Evolutionary conservation across 2,797 vertebrate genomes (phyloP).

Genomic region (Bothrops alternatus): DNA sequence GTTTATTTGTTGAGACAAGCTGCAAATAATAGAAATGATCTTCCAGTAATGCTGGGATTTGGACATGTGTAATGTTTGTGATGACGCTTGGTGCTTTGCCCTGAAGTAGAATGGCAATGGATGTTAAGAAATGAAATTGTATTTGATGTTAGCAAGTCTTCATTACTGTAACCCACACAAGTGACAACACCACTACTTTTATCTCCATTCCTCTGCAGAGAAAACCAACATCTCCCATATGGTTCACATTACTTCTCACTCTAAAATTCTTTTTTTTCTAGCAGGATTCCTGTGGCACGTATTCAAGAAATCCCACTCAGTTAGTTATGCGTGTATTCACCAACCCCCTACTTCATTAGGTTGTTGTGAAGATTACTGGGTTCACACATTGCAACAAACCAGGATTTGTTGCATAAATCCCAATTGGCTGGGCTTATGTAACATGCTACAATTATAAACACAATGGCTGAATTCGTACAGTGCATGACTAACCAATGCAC

Average conservation of each 20-base stretch:
- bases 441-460: neutral
- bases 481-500: neutral
- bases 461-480: neutral
- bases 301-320: neutral
- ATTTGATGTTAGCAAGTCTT: neutral
- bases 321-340: too few relatives aligned
- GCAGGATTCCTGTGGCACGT: neutral
- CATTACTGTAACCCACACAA: neutral
- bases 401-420: neutral
- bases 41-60: neutral
- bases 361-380: neutral
- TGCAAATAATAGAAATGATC: neutral
- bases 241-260: neutral
- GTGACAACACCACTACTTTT: neutral
- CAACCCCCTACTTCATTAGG: neutral
- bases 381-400: neutral
- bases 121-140: neutral
- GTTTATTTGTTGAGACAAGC: neutral
- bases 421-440: neutral
- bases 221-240: neutral
- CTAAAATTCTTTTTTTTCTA: neutral
- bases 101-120: neutral
- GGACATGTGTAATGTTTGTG: fast-evolving
- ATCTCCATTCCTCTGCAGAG: neutral
- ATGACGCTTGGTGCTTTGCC: conserved; percentile 6